phyloP scores from a whole-genome alignment of 2,113 vertebrate genomes.

The Pampusana beccarii region DNA sequence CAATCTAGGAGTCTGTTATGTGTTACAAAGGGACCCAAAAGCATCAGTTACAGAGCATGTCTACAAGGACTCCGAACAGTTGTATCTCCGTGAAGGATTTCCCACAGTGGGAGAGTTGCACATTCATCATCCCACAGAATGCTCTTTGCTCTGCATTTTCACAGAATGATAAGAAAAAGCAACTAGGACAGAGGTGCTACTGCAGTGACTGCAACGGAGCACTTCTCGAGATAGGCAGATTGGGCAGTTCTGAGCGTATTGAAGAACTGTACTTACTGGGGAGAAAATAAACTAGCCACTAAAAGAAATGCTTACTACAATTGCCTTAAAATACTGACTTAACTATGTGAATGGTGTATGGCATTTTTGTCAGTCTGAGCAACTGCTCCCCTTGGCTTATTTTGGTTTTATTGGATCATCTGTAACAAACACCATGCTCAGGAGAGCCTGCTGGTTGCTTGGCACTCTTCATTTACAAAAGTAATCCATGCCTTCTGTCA shows the following conservation, averaged over 20 bases:
- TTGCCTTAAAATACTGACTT: background rate
- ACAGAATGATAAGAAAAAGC: background rate
- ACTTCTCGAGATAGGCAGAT: background rate
- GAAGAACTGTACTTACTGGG: background rate
- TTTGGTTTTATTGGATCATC: slow-evolving; percentile 15
- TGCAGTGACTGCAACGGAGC: background rate
- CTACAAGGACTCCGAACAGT: accelerated
- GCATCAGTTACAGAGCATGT: accelerated
- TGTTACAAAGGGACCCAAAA: background rate
- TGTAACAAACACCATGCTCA: background rate
- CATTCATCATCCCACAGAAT: background rate
- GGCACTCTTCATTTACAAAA: background rate
- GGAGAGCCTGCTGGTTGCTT: background rate
- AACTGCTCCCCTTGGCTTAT: background rate
- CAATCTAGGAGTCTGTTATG: background rate
- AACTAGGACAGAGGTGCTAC: background rate
- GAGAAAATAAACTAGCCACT: background rate
- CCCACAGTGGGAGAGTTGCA: accelerated
- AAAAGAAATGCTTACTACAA: background rate
- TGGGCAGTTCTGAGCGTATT: background rate
- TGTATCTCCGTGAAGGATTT: background rate
- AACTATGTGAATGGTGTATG: background rate
- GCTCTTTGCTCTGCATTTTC: background rate
- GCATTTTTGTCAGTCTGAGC: background rate
- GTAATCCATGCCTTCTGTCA: background rate